Conservation (phyloP, 1,140 invertebrate genomes). For the Cherax destructor region DNA sequence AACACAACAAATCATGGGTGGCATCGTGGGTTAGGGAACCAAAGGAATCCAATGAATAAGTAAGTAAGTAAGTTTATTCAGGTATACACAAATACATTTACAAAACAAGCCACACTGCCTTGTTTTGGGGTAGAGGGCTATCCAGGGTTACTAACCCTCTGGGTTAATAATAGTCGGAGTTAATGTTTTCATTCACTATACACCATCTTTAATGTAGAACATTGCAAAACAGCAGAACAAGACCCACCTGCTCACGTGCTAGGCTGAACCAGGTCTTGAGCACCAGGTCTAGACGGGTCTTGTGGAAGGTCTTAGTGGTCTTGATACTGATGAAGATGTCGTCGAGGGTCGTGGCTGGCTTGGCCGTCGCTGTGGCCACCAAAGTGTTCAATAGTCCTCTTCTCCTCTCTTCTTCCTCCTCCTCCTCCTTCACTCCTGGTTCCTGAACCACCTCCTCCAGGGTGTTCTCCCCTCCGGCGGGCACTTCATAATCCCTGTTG, state of each 20-base stretch:
- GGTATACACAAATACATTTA: too few relatives aligned
- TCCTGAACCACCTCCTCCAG: neutral
- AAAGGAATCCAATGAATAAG: too few relatives aligned
- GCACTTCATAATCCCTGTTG: conserved; percentile 68
- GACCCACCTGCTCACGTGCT: conserved; percentile 88
- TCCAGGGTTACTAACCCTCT: too few relatives aligned
- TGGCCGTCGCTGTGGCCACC: conserved; percentile 79
- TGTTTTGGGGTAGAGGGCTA: too few relatives aligned
- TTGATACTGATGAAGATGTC: conserved; percentile 97
- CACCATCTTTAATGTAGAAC: too few relatives aligned
- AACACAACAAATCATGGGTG: too few relatives aligned
- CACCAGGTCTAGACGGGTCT: conserved; percentile 88
- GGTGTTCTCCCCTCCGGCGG: conserved; percentile 38
- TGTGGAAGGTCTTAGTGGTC: conserved; percentile 92
- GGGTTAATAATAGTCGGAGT: too few relatives aligned
- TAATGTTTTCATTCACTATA: too few relatives aligned
- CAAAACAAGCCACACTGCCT: too few relatives aligned
- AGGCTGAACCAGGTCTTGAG: conserved; percentile 95
- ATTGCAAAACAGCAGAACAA: neutral
- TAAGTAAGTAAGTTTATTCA: too few relatives aligned
- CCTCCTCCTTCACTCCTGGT: neutral
- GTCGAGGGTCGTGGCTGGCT: conserved; percentile 83
- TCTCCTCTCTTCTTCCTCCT: conserved; percentile 73
- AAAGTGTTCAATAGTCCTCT: conserved; percentile 24
- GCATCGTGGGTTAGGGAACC: too few relatives aligned